A percentile compares a stretch with the other conserved stretches of the same genome.
Conservation (phyloP, 2,888 invertebrate genomes). For the Coleophora deauratella region DNA sequence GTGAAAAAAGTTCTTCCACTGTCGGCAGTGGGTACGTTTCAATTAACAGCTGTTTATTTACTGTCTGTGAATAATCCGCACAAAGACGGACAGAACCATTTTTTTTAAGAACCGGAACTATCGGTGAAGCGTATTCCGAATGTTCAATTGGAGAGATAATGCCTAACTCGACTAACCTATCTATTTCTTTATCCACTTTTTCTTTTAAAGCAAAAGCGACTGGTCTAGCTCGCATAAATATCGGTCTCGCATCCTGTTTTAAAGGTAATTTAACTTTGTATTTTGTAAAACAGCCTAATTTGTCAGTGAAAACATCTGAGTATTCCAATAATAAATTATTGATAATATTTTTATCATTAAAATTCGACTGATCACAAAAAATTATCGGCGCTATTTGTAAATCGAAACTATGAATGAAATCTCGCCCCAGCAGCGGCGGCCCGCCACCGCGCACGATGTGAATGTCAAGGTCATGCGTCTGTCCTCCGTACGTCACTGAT, state of each 20-base stretch:
- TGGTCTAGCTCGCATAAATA: not conserved
- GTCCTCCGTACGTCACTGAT: conserved; percentile 2
- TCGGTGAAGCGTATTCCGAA: too few relatives aligned
- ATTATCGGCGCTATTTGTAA: conserved; percentile 5
- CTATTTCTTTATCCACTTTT: not conserved
- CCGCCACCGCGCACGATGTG: conserved; percentile 12
- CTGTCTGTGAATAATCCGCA: not conserved
- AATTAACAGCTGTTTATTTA: conserved; percentile 3
- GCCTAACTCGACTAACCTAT: not conserved
- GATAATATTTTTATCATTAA: too few relatives aligned
- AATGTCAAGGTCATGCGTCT: not conserved
- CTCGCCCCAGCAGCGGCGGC: conserved; percentile 14
- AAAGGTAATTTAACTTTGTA: not conserved
- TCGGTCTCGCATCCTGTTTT: not conserved
- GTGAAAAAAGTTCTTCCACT: conserved; percentile 4
- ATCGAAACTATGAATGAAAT: conserved; percentile 11
- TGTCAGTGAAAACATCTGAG: conserved; percentile 7
- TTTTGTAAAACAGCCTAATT: not conserved
- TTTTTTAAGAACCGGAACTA: too few relatives aligned
- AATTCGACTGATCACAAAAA: not conserved
- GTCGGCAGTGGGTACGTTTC: conserved; percentile 7
- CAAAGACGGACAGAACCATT: too few relatives aligned
- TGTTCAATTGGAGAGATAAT: not conserved
- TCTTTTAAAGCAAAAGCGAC: not conserved
- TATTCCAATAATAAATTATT: not conserved